Base-by-base conservation (phyloP, 1,140 invertebrate genomes). In the Venturia canescens region DNA sequence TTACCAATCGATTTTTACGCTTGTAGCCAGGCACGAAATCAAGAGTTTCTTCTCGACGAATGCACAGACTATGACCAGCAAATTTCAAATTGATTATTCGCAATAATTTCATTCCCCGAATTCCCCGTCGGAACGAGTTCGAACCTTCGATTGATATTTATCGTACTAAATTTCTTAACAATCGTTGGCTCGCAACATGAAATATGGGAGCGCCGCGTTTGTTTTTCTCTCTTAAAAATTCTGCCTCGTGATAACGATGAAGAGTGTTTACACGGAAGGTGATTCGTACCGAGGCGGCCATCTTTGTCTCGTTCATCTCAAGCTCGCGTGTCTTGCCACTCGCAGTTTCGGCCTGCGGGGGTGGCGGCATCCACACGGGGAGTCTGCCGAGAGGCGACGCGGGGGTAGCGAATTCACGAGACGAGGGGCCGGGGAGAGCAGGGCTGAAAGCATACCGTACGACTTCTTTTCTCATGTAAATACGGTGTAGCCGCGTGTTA, bases 391-490 rank as follows among this genome's bases (percentile, higher is more conserved):
- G 23, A 71, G 84, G 81, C 71, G 60, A 23, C 60, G 60, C 53
- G 60, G 76, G 80, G 67, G 82, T 76, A 38, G 74, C 53, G 34
- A 63, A 63, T 23, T 23, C 23, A n/a, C 16, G n/a, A 53, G n/a
- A 53, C 1, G 4, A 53, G n/a, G n/a, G 7, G 50, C 2, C 3
- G 53, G 31, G 69, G 77, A 80, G 83, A 83, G 82, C 60, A 70
- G 38, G 38, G 38, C 11, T 53, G n/a, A n/a, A 53, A n/a, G n/a
- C 60, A 71, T 18, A 31, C 31, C 16, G 63, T 80, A 83, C 87
- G 90, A 91, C 88, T 91, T 85, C 89, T 69, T 92, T 92, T 91
- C 89, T 91, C 89, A 92, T 92, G 90, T 92, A 92, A 92, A 92
- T 92, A 91, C 88, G 89, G 88, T 91, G 90, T 91, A 90, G 89